phyloP scores from a whole-genome alignment of 1,140 invertebrate genomes.

The Drosophila sp. region DNA sequence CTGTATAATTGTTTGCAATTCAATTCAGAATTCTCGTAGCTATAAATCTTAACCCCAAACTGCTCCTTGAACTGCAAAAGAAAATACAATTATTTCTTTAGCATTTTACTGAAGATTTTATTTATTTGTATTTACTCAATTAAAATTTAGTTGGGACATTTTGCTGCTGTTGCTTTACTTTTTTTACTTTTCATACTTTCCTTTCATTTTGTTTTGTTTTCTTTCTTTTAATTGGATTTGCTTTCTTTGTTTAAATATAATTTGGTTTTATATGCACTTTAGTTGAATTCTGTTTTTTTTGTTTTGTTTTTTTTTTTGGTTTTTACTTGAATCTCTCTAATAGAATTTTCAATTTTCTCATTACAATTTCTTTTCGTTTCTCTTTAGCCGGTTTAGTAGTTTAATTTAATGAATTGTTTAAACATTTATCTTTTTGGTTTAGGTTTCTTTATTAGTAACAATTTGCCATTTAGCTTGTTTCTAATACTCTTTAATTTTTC shows the following conservation, averaged over 20 bases:
- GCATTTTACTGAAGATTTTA: slow-evolving; percentile 58
- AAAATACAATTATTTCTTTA: slow-evolving; percentile 1
- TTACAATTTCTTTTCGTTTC: neutral
- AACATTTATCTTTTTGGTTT: slow-evolving; percentile 61
- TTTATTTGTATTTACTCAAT: slow-evolving; percentile 77
- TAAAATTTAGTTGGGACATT: slow-evolving; percentile 80
- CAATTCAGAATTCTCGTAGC: too few relatives aligned
- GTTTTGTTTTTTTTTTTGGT: neutral
- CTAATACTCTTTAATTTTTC: slow-evolving; percentile 43
- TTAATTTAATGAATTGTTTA: slow-evolving; percentile 72
- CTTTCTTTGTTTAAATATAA: slow-evolving; percentile 47
- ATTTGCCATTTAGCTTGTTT: slow-evolving; percentile 46
- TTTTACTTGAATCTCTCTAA: slow-evolving; percentile 72
- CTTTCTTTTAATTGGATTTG: slow-evolving; percentile 35
- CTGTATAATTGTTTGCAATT: too few relatives aligned
- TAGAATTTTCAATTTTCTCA: slow-evolving; percentile 66
- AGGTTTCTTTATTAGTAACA: slow-evolving; percentile 41
- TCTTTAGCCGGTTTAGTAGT: slow-evolving; percentile 23
- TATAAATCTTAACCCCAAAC: neutral
- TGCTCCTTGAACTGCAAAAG: neutral
- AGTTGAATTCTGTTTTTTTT: slow-evolving; percentile 54
- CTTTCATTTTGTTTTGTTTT: slow-evolving; percentile 36
- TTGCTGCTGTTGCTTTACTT: slow-evolving; percentile 30
- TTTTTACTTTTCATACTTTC: slow-evolving; percentile 20
- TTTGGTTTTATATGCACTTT: slow-evolving; percentile 58